These are phyloP conservation scores for Scolopax mira DNA, from an alignment of 2,113 vertebrate genomes.

Conservation along the genomic window DNA sequence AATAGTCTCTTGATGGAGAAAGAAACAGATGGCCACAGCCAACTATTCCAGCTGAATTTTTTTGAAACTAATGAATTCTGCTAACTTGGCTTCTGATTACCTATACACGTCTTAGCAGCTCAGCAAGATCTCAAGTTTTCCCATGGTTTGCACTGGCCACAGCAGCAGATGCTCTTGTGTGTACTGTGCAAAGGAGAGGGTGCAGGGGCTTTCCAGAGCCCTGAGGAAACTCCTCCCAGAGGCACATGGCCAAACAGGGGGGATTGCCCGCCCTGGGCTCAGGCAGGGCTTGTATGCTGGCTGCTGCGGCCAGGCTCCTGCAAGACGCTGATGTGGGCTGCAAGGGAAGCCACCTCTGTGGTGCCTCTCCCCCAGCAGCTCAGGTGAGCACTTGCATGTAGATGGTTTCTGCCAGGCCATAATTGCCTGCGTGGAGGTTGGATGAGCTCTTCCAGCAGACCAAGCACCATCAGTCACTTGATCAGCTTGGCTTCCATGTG, in stretches of 20 bases:
- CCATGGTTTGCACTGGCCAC: background rate
- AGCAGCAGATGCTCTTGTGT: background rate
- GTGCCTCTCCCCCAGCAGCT: background rate
- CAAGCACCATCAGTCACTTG: background rate
- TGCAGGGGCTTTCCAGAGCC: background rate
- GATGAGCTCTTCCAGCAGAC: background rate
- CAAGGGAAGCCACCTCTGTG: background rate
- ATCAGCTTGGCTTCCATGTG: background rate
- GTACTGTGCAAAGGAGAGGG: rapidly evolving
- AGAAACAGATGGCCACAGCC: background rate
- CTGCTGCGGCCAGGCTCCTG: background rate
- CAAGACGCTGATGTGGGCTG: background rate
- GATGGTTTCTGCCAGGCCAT: background rate
- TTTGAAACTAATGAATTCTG: background rate
- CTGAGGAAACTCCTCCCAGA: background rate
- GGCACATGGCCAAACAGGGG: background rate
- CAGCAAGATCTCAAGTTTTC: background rate
- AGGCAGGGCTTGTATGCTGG: background rate
- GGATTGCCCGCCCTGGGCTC: background rate
- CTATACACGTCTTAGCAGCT: background rate
- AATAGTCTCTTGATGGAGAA: background rate
- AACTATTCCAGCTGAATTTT: background rate
- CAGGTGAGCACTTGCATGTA: rapidly evolving
- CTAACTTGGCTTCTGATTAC: background rate
- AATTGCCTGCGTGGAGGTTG: background rate